phyloP scores from a whole-genome alignment of 2,797 vertebrate species.

The Poeciliopsis paucimaculata region DNA sequence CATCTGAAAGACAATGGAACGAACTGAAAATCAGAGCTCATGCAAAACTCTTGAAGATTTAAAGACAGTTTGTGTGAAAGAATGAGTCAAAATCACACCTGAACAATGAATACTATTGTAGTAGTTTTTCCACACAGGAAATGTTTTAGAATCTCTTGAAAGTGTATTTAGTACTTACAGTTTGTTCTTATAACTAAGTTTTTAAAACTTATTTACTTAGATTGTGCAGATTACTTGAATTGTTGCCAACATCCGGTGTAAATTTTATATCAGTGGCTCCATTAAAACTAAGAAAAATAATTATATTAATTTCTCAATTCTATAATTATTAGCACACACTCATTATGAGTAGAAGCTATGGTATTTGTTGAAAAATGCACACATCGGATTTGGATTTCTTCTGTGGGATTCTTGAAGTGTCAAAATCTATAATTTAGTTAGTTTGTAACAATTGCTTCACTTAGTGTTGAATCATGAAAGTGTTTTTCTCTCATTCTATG shows the following conservation, averaged over 20 bases:
- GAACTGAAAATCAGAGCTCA: background rate
- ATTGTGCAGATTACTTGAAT: background rate
- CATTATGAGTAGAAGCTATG: background rate
- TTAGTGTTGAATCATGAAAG: constrained; percentile 7
- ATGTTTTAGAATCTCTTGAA: background rate
- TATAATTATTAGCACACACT: background rate
- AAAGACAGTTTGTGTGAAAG: background rate
- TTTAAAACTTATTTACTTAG: background rate
- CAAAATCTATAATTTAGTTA: background rate
- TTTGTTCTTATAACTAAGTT: background rate
- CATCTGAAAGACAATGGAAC: background rate
- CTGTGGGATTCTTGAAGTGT: background rate
- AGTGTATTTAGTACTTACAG: background rate
- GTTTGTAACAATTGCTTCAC: background rate
- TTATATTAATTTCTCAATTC: background rate
- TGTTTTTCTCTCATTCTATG: constrained; percentile 21
- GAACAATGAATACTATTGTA: background rate
- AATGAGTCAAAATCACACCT: background rate
- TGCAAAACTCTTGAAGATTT: background rate
- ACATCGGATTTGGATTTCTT: background rate
- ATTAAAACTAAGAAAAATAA: background rate
- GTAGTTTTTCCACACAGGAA: background rate
- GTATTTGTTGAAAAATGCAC: background rate
- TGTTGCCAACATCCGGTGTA: background rate
- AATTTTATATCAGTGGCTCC: background rate